These are phyloP conservation scores for Mesitornis unicolor DNA, from an alignment of 2,113 vertebrate species.

Conservation along the genomic window DNA sequence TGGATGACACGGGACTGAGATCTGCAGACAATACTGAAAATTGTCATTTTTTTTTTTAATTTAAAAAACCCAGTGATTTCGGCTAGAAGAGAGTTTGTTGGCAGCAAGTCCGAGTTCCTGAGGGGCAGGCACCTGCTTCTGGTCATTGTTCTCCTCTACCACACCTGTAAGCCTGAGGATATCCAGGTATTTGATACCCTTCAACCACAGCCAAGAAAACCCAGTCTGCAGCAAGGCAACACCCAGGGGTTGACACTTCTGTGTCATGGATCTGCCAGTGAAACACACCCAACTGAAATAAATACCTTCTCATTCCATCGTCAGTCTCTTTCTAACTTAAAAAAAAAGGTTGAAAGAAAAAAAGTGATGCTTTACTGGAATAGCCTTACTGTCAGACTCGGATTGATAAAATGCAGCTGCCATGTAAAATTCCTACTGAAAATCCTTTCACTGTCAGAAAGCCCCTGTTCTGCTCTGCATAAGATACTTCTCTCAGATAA, in stretches of 20 bases:
- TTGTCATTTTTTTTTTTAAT: neutral
- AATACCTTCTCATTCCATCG: neutral
- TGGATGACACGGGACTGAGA: constrained; percentile 22
- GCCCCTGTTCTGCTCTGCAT: neutral
- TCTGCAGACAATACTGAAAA: neutral
- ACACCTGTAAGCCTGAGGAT: constrained; percentile 67
- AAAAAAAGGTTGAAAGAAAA: no score
- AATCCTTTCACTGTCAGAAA: neutral
- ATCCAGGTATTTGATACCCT: constrained; percentile 54
- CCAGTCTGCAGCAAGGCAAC: neutral
- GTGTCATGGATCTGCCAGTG: constrained; percentile 5
- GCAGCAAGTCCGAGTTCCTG: constrained; percentile 51
- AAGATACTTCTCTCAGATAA: neutral
- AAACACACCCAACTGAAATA: neutral
- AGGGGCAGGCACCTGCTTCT: constrained; percentile 75
- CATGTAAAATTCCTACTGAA: neutral
- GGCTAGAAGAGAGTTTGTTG: neutral
- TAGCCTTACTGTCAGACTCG: neutral
- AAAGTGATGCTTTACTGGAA: neutral
- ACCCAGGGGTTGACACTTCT: neutral
- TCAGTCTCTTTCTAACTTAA: no score
- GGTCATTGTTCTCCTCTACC: constrained; percentile 74
- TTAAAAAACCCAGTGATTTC: neutral
- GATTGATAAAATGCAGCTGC: neutral
- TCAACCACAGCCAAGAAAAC: constrained; percentile 29